Base-by-base conservation (phyloP, 2,113 vertebrate genomes). In the Alexandromys fortis region DNA sequence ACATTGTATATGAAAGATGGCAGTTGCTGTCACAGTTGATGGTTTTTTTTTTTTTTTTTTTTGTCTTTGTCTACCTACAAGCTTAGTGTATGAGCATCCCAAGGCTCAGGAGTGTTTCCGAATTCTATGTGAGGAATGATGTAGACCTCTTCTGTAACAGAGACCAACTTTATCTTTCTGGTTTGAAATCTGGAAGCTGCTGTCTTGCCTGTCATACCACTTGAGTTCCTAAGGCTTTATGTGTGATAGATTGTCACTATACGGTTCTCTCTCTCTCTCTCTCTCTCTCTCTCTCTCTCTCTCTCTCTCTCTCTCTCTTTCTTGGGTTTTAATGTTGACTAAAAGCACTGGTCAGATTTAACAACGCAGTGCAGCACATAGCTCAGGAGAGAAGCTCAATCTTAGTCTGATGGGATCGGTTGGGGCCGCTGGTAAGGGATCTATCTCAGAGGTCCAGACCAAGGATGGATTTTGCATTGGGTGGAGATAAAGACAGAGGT, bases 1-100 rank as follows among this genome's bases (percentile, higher is more conserved):
- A 94, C 81, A 55, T 92, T 79, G 79, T 77, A 77, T 92, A 42
- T 90, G 89, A 63, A 90, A 93, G 95, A 95, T 89, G 91, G 97
- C 88, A 96, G 96, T 95, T 94, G 83, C 81, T 92, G 97, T 96
- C 96, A 95, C 10, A 94, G 90, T 72, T 96, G 96, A 96, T 96
- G 95, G 93, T 79, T 58, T 65, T 8, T 17, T 93, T 96, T 70
- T n/a, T 35, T 91, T 96, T 96, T 91, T 2, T 45, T 95, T 49
- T 49, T 49, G 1, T 49, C 11, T 49, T 49, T 49, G 49, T 49
- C 49, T 49, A 47, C 47, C 65, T 95, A 17, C 79, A 92, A 90
- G 87, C 49, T 96, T 70, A 77, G 91, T 86, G 68, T 49, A 91
- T 90, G 68, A 42, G 82, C 78, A 33, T 97, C 90, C 92, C 83